These are phyloP conservation scores for Cyprinus carpio DNA, from an alignment of 2,113 vertebrate species.

Conservation along the genomic window DNA sequence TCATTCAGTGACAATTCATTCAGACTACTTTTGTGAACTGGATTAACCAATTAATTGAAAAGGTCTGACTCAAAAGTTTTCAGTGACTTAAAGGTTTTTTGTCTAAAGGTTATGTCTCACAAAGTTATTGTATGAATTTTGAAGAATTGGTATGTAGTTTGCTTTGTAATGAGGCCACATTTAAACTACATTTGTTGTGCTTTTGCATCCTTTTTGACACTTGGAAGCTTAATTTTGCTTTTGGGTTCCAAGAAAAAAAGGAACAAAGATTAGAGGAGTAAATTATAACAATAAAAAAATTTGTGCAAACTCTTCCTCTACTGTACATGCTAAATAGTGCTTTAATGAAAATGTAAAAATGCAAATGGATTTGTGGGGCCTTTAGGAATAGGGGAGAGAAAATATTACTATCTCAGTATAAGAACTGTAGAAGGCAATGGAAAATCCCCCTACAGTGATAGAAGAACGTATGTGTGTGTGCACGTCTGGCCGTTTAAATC, in stretches of 20 bases:
- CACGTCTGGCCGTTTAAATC: slow-evolving; percentile 20
- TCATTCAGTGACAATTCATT: neutral
- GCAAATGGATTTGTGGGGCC: neutral
- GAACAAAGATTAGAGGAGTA: neutral
- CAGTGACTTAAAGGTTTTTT: too few relatives aligned
- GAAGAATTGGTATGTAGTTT: neutral
- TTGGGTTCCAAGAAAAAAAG: neutral
- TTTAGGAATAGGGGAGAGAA: neutral
- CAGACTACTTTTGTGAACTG: neutral
- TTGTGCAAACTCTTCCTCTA: neutral
- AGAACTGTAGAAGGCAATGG: neutral
- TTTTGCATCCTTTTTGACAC: neutral
- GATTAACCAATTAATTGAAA: neutral
- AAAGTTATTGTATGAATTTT: neutral
- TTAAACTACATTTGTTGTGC: neutral
- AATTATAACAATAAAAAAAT: neutral
- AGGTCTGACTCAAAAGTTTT: neutral
- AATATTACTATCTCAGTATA: neutral
- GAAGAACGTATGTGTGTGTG: neutral
- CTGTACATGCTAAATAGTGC: neutral
- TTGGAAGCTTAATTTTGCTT: neutral
- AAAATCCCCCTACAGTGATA: neutral
- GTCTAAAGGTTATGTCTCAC: neutral
- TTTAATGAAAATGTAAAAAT: neutral
- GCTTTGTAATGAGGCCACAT: neutral